phyloP scores from a whole-genome alignment of 2,113 vertebrate genomes.

The Forbesichthys papilliferus region DNA sequence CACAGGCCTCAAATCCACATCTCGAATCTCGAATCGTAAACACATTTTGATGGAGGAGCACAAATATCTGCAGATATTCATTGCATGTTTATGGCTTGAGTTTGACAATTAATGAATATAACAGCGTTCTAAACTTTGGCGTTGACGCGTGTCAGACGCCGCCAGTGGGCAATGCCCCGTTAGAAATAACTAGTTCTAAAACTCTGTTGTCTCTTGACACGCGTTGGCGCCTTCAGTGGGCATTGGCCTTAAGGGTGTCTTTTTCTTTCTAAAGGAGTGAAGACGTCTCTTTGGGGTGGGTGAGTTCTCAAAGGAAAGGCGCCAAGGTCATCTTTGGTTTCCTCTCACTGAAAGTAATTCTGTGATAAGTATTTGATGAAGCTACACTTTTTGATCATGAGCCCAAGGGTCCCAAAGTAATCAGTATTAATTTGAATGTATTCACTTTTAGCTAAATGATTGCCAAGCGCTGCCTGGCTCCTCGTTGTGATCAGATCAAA shows the following conservation, averaged over 20 bases:
- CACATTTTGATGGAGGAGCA: no score
- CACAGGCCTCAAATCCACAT: slow-evolving; percentile 53
- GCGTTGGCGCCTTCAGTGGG: no score
- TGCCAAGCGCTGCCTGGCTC: neutral
- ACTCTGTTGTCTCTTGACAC: no score
- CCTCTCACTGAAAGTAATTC: slow-evolving; percentile 45
- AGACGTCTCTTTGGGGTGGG: slow-evolving; percentile 1
- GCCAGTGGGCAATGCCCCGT: no score
- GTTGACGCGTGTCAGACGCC: no score
- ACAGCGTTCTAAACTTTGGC: no score
- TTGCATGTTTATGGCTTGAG: no score
- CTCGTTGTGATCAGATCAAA: slow-evolving; percentile 9
- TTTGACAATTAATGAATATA: no score
- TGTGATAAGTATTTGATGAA: slow-evolving; percentile 56
- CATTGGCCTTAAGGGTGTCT: slow-evolving; percentile 21
- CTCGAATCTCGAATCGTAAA: slow-evolving; percentile 7
- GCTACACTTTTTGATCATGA: slow-evolving; percentile 31
- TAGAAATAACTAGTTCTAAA: no score
- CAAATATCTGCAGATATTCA: no score
- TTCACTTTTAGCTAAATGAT: slow-evolving; percentile 14
- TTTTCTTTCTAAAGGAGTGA: slow-evolving; percentile 5
- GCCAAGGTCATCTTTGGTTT: slow-evolving; percentile 39
- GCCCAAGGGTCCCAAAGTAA: slow-evolving; percentile 37
- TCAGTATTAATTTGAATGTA: slow-evolving; percentile 41
- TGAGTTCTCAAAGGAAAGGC: slow-evolving; percentile 25